Base-by-base conservation (phyloP, 1,140 invertebrate genomes). In the Temnothorax curvispinosus region DNA sequence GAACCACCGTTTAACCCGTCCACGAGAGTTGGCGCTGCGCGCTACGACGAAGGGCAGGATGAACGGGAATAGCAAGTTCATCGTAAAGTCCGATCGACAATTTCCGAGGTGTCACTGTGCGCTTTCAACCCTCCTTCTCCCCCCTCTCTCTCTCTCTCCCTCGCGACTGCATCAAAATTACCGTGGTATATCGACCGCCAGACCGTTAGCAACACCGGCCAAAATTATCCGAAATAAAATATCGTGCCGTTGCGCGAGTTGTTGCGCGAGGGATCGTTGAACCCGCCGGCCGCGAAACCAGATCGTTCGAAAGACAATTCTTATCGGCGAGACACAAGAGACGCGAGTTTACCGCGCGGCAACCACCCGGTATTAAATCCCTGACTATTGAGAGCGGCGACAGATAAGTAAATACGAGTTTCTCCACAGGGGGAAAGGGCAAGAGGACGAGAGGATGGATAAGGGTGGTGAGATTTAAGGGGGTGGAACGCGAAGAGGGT, bases 181-280 rank as follows among this genome's bases (percentile, higher is more conserved):
- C 67, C 84, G 76, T 52, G 52, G n/a, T 50, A 54, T 86, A 81
- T 86, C 77, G 85, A 82, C 58, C 62, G 65, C 44, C 56, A 75
- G 69, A 75, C 54, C 54, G 69, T 60, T 84, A 74, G 80, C 80
- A 58, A 75, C 80, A 38, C 38, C 11, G 38, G 69, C 69, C 56
- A 84, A 62, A 84, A 75, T 84, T 84, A 84, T 62, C 80, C 54
- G 56, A 86, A 86, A 80, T 81, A 82, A 81, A 86, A 60, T 71
- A 80, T 62, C 82, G 50, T 65, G 5, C 62, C 67, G 15, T 32
- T 35, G 62, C 54, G 71, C 50, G 35, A 65, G 69, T 38, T 74
- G 56, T 54, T 72, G 44, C 38, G 71, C 52, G 38, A 11, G n/a
- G 27, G 75, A 50, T 76, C 82, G 60, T 85, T 85, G 82, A 84